These are phyloP conservation scores for Phylloscopus trochiloides DNA, from an alignment of 2,113 vertebrate species.

Conservation along the genomic window DNA sequence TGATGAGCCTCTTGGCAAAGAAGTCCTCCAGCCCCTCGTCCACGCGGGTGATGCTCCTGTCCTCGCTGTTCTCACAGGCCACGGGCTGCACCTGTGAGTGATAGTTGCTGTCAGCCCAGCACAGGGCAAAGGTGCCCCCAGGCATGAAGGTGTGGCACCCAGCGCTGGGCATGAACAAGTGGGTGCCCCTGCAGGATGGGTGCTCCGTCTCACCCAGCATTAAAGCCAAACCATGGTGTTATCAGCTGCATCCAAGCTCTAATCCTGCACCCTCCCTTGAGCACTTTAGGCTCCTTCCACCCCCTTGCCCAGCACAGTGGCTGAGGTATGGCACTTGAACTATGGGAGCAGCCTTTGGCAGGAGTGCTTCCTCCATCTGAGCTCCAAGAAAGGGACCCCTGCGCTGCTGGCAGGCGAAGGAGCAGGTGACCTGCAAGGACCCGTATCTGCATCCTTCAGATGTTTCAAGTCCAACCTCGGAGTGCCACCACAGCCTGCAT, in stretches of 20 bases:
- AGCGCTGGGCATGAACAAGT: accelerated
- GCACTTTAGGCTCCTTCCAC: background rate
- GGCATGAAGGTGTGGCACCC: accelerated
- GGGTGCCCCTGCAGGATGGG: background rate
- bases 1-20: slow-evolving; percentile 91
- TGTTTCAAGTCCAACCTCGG: background rate
- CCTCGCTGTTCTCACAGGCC: slow-evolving; percentile 82
- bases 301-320: background rate
- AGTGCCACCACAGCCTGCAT: background rate
- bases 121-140: accelerated
- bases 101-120: accelerated
- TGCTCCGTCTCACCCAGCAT: accelerated
- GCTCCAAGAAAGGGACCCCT: background rate
- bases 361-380: background rate
- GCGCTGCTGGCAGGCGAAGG: accelerated
- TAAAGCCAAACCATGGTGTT: background rate
- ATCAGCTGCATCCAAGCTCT: background rate
- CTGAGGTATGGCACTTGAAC: background rate
- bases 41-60: slow-evolving; percentile 84
- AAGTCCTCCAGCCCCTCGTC: slow-evolving; percentile 96
- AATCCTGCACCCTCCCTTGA: background rate
- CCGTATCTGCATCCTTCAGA: background rate
- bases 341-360: background rate
- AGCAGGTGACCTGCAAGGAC: background rate
- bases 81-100: slow-evolving; percentile 77